Percentiles rank a stretch among this genome's conserved stretches.
Conservation (phyloP, 2,113 vertebrate species). For the Leptobrachium ailaonicum region DNA sequence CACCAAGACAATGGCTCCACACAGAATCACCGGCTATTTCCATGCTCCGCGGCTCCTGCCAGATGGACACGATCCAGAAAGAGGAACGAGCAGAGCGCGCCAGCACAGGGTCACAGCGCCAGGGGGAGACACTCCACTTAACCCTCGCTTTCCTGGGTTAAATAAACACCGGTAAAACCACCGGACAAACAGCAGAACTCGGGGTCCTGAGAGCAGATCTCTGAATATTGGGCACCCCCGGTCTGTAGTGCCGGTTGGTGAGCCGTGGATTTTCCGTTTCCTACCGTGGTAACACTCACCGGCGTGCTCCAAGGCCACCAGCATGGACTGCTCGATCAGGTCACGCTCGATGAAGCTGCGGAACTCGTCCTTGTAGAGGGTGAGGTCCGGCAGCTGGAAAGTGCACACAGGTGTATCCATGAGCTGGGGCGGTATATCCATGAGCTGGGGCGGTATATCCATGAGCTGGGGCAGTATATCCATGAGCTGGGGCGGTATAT, state of each 20-base stretch:
- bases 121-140: not conserved
- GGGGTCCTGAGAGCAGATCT: no score
- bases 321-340: constrained; percentile 96
- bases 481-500: no score
- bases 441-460: no score
- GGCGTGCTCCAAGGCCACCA: constrained; percentile 93
- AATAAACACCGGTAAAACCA: no score
- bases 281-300: constrained; percentile 66
- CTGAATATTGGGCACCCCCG: no score
- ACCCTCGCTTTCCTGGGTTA: no score
- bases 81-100: not conserved
- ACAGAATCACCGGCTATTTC: not conserved
- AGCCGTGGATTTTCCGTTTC: no score
- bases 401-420: constrained; percentile 95
- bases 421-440: no score
- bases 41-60: not conserved
- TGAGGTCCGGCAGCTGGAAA: constrained; percentile 96
- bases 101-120: not conserved
- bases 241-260: no score
- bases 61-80: constrained; percentile 38
- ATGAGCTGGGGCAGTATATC: no score
- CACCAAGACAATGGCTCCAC: constrained; percentile 9
- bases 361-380: constrained; percentile 89
- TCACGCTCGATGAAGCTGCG: constrained; percentile 93
- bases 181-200: not conserved